Conservation (phyloP, 2,888 invertebrate species). For the Luperina testacea region DNA sequence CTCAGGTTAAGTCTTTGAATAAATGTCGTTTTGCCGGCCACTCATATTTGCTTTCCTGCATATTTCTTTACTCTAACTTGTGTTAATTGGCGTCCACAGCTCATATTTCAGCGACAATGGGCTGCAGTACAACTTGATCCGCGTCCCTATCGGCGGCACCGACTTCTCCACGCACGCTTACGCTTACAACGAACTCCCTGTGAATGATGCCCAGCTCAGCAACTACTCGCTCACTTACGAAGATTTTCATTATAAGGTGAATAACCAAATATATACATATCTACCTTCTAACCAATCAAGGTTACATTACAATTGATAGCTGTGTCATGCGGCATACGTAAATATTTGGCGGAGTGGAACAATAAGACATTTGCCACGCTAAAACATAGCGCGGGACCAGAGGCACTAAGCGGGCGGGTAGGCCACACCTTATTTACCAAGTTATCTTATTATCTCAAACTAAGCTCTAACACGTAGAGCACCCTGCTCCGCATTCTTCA, state of each 20-base stretch:
- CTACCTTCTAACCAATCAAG: neutral
- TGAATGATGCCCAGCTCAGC: conserved; percentile 89
- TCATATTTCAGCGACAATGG: conserved; percentile 93
- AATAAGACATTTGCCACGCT: neutral
- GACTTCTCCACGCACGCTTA: conserved; percentile 95
- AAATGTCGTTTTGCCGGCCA: too few species aligned
- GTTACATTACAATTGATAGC: neutral
- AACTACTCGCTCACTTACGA: conserved; percentile 92
- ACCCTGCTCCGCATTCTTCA: neutral
- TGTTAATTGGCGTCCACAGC: conserved; percentile 89
- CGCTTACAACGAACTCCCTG: conserved; percentile 92
- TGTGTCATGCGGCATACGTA: neutral
- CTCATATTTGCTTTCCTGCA: neutral
- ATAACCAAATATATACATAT: neutral
- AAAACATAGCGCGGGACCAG: neutral
- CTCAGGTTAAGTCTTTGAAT: neutral
- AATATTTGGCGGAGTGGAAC: neutral
- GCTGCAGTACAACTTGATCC: conserved; percentile 93
- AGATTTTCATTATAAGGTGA: conserved; percentile 92
- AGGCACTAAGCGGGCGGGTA: neutral
- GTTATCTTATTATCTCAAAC: neutral
- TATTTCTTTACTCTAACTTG: neutral
- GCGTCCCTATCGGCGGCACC: conserved; percentile 93
- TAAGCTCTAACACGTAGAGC: neutral
- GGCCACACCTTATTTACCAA: neutral